phyloP scores from a whole-genome alignment of 2,888 invertebrate genomes.

The Hirtodrosophila trivittata region DNA sequence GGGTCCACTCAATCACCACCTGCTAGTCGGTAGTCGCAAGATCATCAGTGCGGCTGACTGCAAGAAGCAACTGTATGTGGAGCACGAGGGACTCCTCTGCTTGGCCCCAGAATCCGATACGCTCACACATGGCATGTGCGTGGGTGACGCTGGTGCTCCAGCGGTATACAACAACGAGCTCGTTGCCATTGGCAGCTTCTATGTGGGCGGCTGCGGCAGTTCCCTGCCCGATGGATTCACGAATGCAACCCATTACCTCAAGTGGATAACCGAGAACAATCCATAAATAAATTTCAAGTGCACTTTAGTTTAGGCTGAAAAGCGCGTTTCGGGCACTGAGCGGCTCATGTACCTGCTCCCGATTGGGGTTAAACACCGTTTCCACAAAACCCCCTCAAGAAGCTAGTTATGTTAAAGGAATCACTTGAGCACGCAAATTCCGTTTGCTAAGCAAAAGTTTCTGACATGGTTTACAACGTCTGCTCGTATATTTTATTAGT shows the following conservation, averaged over 20 bases:
- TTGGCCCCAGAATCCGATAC: constrained; percentile 37
- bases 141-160: constrained; percentile 82
- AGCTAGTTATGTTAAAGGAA: too few species aligned
- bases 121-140: constrained; percentile 69
- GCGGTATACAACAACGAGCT: constrained; percentile 73
- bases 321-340: too few species aligned
- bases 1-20: constrained; percentile 57
- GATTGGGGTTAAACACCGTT: too few species aligned
- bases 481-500: too few species aligned
- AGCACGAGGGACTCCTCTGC: constrained; percentile 72
- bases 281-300: too few species aligned
- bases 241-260: constrained; percentile 59
- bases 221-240: constrained; percentile 80
- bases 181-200: constrained; percentile 80
- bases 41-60: constrained; percentile 66
- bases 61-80: constrained; percentile 43
- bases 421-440: too few species aligned
- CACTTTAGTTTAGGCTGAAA: too few species aligned
- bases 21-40: constrained; percentile 69
- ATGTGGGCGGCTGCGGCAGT: constrained; percentile 70
- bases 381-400: too few species aligned
- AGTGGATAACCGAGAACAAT: constrained; percentile 70
- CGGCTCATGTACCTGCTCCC: too few species aligned
- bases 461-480: too few species aligned
- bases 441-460: too few species aligned